phyloP scores from a whole-genome alignment of 2,888 invertebrate genomes.

The Lasioglossum vierecki region DNA sequence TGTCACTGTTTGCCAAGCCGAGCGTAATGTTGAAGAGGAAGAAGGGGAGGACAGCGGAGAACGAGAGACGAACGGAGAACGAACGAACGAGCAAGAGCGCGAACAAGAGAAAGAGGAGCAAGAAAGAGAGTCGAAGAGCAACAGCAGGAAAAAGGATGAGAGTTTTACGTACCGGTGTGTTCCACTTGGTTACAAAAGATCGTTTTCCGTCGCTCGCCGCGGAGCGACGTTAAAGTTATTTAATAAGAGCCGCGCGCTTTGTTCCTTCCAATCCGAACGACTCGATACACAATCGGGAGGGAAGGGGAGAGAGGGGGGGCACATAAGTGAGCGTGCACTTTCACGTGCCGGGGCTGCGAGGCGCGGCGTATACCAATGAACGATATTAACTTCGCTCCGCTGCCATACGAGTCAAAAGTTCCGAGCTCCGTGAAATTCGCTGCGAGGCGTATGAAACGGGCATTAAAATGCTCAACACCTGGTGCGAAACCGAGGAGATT shows the following conservation, averaged over 20 bases:
- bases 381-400: constrained; percentile 25
- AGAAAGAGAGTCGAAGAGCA: constrained; percentile 31
- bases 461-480: constrained; percentile 3
- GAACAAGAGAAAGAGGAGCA: not conserved
- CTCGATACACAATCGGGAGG: constrained; percentile 8
- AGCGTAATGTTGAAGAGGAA: constrained; percentile 63
- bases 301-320: not conserved
- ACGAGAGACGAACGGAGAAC: constrained; percentile 23
- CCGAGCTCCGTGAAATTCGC: not conserved
- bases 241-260: constrained; percentile 34
- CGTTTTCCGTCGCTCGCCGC: constrained; percentile 53
- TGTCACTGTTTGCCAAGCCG: constrained; percentile 72
- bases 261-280: not conserved
- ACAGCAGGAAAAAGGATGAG: constrained; percentile 17
- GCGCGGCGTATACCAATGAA: not conserved
- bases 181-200: constrained; percentile 62
- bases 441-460: not conserved
- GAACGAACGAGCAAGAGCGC: not conserved
- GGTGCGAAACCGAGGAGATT: not conserved
- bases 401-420: constrained; percentile 7
- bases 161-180: constrained; percentile 47
- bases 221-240: constrained; percentile 30
- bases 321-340: constrained; percentile 11
- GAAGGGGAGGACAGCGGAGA: constrained; percentile 40
- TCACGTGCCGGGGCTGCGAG: not conserved